Base-by-base conservation (phyloP, 2,113 vertebrate genomes). In the Pterophyllum scalare region DNA sequence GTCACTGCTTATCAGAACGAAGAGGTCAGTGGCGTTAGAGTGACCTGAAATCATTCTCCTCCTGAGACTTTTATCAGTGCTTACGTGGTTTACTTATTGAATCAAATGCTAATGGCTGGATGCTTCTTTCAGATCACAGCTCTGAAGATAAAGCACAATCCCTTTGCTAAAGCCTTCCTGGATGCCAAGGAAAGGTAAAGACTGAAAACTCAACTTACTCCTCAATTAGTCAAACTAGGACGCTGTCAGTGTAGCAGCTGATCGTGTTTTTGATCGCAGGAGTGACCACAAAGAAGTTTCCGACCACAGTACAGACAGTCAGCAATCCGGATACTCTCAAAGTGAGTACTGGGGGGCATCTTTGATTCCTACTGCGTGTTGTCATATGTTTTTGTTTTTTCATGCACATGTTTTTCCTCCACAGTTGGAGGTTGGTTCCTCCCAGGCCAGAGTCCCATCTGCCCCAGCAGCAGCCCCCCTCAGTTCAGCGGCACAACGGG, bases 1-100 rank as follows among this genome's bases (percentile, higher is more conserved):
- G 96, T 96, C 85, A 96, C 96, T 0, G 96, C 96, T 0, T 96
- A 96, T 81, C 96, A 96, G 89, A 96, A 96, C 1, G 96, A 96
- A 85, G 96, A 96, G 95, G 96, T 96, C 33, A 57, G 90, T 46
- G 15, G 2, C 5, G 22, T 26, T 10, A 26, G 40, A 54, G 6
- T 13, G 10, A n/a, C 19, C 33, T 70, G 64, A 4, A 28, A 70
- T 14, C 14, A 2, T 59, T 20, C 17, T 60, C 54, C 13, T 20
- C 15, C 8, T 31, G 33, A 64, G 24, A 26, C 20, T 19, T 40
- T 54, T 33, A 20, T 33, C 26, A 8, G 43, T 31, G 65, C 65
- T 20, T 22, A 0, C 8, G 6, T 38, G 19, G 14, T 54, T 54
- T 72, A 26, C 24, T 57, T 35, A 14, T 35, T 9, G 40, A 58